phyloP scores from a whole-genome alignment of 2,797 vertebrate genomes.

The Sebastes elongatus region DNA sequence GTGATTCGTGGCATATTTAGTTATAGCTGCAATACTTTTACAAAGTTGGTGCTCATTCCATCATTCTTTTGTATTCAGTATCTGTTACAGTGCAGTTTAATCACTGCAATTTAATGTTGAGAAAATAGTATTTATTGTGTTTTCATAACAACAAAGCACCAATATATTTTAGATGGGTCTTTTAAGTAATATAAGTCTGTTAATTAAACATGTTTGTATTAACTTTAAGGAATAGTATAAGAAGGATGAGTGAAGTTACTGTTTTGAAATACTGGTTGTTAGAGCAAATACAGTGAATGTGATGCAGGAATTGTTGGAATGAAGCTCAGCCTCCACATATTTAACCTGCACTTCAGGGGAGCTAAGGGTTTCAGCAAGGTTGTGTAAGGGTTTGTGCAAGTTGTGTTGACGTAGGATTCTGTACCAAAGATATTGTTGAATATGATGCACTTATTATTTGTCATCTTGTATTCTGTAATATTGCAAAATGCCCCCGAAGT shows the following conservation, averaged over 20 bases:
- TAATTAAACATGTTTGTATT: conserved; percentile 6
- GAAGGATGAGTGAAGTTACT: conserved; percentile 3
- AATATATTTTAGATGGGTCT: conserved; percentile 33
- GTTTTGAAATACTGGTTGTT: conserved; percentile 4
- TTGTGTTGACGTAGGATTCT: conserved; percentile 8
- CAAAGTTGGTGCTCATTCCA: conserved; percentile 17
- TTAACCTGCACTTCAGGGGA: neutral
- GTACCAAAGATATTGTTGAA: conserved; percentile 51
- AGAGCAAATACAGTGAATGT: neutral
- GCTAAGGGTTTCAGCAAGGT: neutral
- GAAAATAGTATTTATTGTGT: conserved; percentile 36
- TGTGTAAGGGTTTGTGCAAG: neutral
- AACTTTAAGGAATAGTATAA: neutral
- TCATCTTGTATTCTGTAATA: conserved; percentile 10
- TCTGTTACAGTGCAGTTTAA: conserved; percentile 27
- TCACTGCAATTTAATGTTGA: conserved; percentile 1
- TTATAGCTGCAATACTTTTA: neutral
- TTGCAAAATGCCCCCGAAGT: conserved; percentile 6
- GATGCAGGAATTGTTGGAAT: neutral
- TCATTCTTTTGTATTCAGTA: neutral
- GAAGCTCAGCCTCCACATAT: neutral
- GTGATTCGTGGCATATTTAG: neutral
- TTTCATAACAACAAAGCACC: conserved; percentile 13
- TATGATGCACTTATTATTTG: neutral
- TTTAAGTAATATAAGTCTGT: conserved; percentile 18